Evolutionary conservation across 2,888 invertebrate genomes (phyloP).

Genomic region (Perithous albicinctus): DNA sequence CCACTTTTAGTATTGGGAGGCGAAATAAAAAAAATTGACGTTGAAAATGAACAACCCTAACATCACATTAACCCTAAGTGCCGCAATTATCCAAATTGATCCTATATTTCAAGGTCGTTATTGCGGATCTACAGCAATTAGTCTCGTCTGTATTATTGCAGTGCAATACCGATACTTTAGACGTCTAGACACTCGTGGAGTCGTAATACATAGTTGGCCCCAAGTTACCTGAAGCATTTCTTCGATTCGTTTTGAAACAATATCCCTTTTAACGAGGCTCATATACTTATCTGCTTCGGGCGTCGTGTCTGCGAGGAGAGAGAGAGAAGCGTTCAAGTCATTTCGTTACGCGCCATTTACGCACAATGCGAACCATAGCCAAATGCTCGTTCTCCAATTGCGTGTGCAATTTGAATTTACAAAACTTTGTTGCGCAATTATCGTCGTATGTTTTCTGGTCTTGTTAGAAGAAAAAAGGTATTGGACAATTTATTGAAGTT

Average conservation of each 20-base stretch:
- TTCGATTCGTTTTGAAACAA: conserved; percentile 55
- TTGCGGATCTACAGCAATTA: conserved; percentile 1
- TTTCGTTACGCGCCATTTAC: conserved; percentile 34
- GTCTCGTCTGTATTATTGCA: not conserved
- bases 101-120: not conserved
- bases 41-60: no score
- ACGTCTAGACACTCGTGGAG: not conserved
- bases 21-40: no score
- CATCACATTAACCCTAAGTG: no score
- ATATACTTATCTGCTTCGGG: conserved; percentile 48
- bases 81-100: no score
- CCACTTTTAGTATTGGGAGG: no score
- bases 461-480: not conserved
- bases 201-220: not conserved
- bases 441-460: not conserved
- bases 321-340: conserved; percentile 64
- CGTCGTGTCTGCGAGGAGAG: conserved; percentile 31
- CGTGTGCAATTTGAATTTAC: not conserved
- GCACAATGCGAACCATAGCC: not conserved
- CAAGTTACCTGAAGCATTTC: conserved; percentile 21
- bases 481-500: no score
- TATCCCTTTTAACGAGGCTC: conserved; percentile 47
- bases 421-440: not conserved
- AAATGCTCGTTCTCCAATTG: not conserved
- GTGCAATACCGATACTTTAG: not conserved